A percentile compares a stretch with the other conserved stretches of the same genome.
phyloP scores from a whole-genome alignment of 1,140 invertebrate species.

The Triops cancriformis region DNA sequence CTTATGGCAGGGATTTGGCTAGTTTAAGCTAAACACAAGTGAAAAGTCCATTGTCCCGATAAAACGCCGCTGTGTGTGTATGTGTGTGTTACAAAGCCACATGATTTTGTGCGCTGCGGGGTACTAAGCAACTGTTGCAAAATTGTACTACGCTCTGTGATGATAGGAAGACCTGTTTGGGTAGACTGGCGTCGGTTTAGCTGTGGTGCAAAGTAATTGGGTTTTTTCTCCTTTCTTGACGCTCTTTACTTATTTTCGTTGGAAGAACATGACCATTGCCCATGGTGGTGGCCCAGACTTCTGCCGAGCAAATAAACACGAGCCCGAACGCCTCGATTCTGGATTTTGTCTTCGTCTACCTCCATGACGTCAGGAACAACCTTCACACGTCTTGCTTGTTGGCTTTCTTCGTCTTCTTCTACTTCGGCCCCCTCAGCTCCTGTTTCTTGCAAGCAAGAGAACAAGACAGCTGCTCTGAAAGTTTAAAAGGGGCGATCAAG shows the following conservation, averaged over 20 bases:
- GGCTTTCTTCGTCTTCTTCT: background rate
- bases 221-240: background rate
- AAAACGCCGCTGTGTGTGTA: background rate
- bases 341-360: conserved; percentile 13
- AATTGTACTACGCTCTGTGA: background rate
- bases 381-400: conserved; percentile 4
- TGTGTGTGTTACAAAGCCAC: background rate
- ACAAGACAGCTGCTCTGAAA: background rate
- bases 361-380: background rate
- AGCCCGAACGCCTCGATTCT: background rate
- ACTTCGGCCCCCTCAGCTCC: background rate
- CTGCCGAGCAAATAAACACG: background rate
- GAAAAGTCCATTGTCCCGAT: background rate
- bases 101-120: background rate
- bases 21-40: background rate
- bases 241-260: conserved; percentile 1
- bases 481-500: background rate
- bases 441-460: background rate
- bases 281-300: conserved; percentile 12
- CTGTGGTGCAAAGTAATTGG: background rate
- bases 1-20: conserved; percentile 2
- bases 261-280: conserved; percentile 12
- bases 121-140: conserved; percentile 11
- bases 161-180: conserved; percentile 6
- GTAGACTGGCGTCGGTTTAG: background rate